Evolutionary conservation across 2,113 vertebrate genomes (phyloP), one percentile per base, ranked within the genome.

Genomic region (Theropithecus gelada): DNA sequence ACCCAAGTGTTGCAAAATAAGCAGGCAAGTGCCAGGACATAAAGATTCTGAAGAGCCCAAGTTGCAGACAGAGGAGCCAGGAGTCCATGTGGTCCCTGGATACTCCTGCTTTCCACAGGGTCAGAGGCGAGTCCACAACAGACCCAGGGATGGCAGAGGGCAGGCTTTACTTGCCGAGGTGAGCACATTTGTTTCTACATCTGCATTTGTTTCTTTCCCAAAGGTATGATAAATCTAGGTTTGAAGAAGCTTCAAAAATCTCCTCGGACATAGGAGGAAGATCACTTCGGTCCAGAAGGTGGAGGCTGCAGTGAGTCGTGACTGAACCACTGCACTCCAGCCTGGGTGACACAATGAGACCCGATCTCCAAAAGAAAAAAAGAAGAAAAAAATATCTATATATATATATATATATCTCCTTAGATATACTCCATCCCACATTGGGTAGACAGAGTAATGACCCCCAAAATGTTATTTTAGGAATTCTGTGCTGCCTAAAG

Each of bases 261-360:
- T 23, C 30, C 70, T 16, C 6, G 32, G 23, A 43, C 66, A 35
- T 6, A 64, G 61, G 5, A 64, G 61, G 27, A 64, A 27, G 27
- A 30, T 30, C 27, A 64, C 27, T 64, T 27, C 61, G 30, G 5
- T 0, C 61, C 12, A 6, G 61, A 5, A 64, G 12, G 27, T 30
- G 0, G 5, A 68, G 3, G 32, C 14, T 35, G 32, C 66, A 35
- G 6, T 68, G 6, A 35, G 32, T 0, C 16, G 0, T 35, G 32
- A 68, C 3, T 68, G 3, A 16, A 35, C 32, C 66, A 35, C 32
- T 68, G 66, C 66, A 35, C 13, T 8, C 66, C 66, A 68, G 66
- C 32, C 66, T 68, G 14, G 66, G 66, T 35, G 7, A 68, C 32
- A 68, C 6, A 3, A 30, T 35, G 66, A 68, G 66, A 35, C 32